A percentile compares a stretch with the other conserved stretches of the same genome.
Conservation (phyloP, 2,113 vertebrate species). For the Corythornis cristatus region DNA sequence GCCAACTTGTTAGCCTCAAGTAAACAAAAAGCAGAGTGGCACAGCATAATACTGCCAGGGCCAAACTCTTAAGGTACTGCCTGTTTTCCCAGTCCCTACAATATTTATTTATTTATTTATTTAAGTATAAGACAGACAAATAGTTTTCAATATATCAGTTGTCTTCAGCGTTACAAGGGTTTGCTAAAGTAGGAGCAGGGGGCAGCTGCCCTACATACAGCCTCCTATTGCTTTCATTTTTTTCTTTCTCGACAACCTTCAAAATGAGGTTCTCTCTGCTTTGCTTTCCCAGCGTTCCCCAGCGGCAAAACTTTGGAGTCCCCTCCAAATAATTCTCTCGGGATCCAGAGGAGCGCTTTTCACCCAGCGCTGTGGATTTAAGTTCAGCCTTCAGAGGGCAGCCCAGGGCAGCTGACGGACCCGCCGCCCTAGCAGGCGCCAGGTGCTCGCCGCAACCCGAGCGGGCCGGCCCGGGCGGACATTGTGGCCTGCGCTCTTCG, state of each 20-base stretch:
- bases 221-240: background rate
- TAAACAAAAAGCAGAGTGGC: background rate
- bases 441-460: background rate
- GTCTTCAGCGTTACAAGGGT: background rate
- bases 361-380: background rate
- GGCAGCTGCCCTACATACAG: no score
- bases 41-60: background rate
- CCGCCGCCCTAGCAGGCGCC: background rate
- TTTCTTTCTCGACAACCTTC: background rate
- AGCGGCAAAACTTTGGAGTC: background rate
- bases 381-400: slow-evolving; percentile 75
- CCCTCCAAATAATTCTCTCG: background rate
- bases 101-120: background rate
- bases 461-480: background rate
- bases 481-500: slow-evolving; percentile 27
- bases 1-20: background rate
- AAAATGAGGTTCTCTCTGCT: background rate
- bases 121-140: background rate
- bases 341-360: background rate
- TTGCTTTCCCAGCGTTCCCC: background rate
- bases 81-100: background rate
- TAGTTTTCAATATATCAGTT: background rate
- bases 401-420: slow-evolving; percentile 50
- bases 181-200: background rate
- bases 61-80: background rate